Evolutionary conservation across 2,888 invertebrate species (phyloP).

Genomic region (Cerceris rybyensis): DNA sequence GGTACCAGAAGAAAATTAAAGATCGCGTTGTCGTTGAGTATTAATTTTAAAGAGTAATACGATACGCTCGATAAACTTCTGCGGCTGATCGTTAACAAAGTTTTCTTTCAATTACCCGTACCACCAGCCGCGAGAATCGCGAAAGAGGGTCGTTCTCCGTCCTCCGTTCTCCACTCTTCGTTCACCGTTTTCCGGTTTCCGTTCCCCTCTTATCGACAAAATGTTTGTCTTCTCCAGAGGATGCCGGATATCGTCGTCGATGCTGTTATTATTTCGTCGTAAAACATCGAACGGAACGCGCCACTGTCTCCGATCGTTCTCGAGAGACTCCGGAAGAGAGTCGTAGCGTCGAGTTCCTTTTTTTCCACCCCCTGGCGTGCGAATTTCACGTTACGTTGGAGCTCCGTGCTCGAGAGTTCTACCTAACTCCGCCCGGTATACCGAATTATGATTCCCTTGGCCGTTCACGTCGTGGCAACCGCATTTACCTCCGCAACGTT

Average conservation of each 20-base stretch:
- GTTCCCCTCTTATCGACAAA: neutral
- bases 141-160: neutral
- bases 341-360: neutral
- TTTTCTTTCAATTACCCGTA: conserved; percentile 44
- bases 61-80: conserved; percentile 25
- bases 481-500: conserved; percentile 26
- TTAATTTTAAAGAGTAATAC: conserved; percentile 38
- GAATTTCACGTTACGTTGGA: conserved; percentile 32
- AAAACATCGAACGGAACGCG: conserved; percentile 24
- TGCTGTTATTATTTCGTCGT: conserved; percentile 43
- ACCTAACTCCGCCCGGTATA: conserved; percentile 17
- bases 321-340: neutral
- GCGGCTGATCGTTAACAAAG: conserved; percentile 28
- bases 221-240: conserved; percentile 33
- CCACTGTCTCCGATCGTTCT: conserved; percentile 7
- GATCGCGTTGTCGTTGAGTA: conserved; percentile 12
- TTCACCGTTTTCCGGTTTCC: neutral
- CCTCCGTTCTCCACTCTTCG: neutral
- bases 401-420: conserved; percentile 4
- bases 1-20: neutral
- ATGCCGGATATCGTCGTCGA: conserved; percentile 7
- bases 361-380: neutral
- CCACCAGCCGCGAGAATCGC: neutral
- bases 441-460: conserved; percentile 49
- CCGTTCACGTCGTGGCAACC: conserved; percentile 20